Base-by-base conservation (phyloP, 2,888 invertebrate genomes). In the Harpalus rubripes region DNA sequence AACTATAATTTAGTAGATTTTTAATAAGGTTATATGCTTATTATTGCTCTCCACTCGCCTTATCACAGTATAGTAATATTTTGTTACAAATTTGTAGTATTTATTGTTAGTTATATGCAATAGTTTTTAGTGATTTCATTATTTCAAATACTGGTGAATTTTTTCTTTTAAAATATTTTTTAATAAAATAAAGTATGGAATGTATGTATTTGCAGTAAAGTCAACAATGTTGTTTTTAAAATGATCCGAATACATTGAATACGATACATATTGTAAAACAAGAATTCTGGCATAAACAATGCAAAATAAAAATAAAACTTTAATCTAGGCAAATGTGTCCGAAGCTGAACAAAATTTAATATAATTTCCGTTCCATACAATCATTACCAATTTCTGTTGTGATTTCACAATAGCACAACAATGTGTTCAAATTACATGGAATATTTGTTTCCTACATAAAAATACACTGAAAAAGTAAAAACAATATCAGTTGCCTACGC, bases 381-480 rank as follows among this genome's bases (percentile, higher is more conserved):
- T 74, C 41, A 74, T 74, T 74, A 41, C 44, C 72, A 74, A 74
- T 74, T 74, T 18, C 72, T 74, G 72, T 74, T 74, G 72, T 74
- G 72, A 74, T 74, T 74, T 74, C 44, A 44, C 72, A 74, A 74
- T 22, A 68, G 39, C n/a, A 80, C 80, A 80, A 80, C 39, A 80
- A 80, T 74, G 59, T 63, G 61, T 59, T 80, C 80, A 78, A 78
- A 78, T 80, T 80, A 80, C 80, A 80, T 80, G 26, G 80, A 80
- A 80, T 61, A 80, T 61, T 58, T 80, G 41, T 80, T 76, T 80
- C 80, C 61, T 61, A 80, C 58, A 56, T 59, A 78, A 78, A 58
- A 65, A 81, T 68, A 68, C 74, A 82, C 39, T 82, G 82, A 52
- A 82, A 81, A 72, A 74, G 82, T 74, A 82, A 74, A 82, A 82